phyloP scores from a whole-genome alignment of 1,140 invertebrate genomes.

The Pseudomyrmex sp. region DNA sequence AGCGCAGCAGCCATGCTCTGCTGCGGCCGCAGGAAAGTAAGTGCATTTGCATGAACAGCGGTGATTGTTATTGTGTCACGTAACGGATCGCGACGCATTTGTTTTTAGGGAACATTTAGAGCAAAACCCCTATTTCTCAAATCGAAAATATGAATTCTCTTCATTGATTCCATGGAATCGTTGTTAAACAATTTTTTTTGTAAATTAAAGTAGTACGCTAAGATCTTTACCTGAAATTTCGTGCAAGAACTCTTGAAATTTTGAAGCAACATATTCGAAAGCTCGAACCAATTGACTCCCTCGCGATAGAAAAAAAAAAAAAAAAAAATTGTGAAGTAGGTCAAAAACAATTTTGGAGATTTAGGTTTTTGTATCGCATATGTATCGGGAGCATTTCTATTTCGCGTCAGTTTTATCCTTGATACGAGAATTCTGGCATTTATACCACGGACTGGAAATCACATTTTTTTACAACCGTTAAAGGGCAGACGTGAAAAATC shows the following conservation, averaged over 20 bases:
- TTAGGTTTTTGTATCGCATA: no score
- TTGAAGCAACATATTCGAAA: background rate
- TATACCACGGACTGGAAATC: background rate
- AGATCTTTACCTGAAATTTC: no score
- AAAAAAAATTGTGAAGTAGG: background rate
- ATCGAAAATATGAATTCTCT: no score
- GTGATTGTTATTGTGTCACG: background rate
- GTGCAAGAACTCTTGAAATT: background rate
- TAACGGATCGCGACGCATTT: background rate
- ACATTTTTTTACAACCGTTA: conserved; percentile 29
- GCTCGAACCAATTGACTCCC: background rate
- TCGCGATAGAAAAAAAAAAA: background rate
- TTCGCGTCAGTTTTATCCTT: background rate
- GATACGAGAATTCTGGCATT: conserved; percentile 2
- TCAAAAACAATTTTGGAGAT: background rate
- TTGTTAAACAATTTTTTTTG: no score
- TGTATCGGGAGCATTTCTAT: background rate
- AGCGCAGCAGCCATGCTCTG: conserved; percentile 89
- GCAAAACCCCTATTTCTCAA: no score
- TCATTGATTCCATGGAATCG: no score
- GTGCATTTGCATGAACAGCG: conserved; percentile 63
- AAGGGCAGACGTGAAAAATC: conserved; percentile 32
- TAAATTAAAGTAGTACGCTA: no score
- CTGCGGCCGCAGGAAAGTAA: conserved; percentile 94
- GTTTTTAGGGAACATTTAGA: background rate